These are phyloP conservation scores for Magallana angulata DNA, from an alignment of 1,140 invertebrate genomes.

Conservation along the genomic window DNA sequence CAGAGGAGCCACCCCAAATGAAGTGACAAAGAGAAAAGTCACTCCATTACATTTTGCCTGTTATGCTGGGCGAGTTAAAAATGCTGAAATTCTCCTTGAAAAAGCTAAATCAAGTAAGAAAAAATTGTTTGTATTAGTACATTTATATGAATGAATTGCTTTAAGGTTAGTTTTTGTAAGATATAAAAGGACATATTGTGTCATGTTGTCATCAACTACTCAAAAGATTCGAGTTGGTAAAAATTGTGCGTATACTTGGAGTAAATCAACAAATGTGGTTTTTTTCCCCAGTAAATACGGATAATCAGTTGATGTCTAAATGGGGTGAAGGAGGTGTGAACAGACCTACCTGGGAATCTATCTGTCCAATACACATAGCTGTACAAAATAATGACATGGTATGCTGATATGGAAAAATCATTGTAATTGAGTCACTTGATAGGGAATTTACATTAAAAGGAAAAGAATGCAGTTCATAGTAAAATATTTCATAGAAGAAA, in stretches of 20 bases:
- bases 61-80: constrained; percentile 78
- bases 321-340: constrained; percentile 77
- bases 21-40: constrained; percentile 77
- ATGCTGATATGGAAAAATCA: constrained; percentile 56
- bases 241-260: too few relatives aligned
- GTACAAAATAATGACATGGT: constrained; percentile 75
- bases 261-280: background rate
- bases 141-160: too few relatives aligned
- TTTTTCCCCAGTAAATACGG: background rate
- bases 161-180: too few relatives aligned
- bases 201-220: too few relatives aligned
- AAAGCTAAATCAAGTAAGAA: constrained; percentile 67
- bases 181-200: too few relatives aligned
- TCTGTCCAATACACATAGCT: constrained; percentile 76
- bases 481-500: too few relatives aligned
- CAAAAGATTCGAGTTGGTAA: too few relatives aligned
- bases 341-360: constrained; percentile 71
- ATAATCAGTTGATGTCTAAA: constrained; percentile 58
- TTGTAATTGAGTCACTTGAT: too few relatives aligned
- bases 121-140: too few relatives aligned
- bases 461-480: too few relatives aligned
- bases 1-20: constrained; percentile 73
- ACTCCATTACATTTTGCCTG: constrained; percentile 80
- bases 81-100: constrained; percentile 80
- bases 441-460: too few relatives aligned